These are phyloP conservation scores for Microtus richardsoni DNA, from an alignment of 2,113 vertebrate genomes.

Conservation along the genomic window DNA sequence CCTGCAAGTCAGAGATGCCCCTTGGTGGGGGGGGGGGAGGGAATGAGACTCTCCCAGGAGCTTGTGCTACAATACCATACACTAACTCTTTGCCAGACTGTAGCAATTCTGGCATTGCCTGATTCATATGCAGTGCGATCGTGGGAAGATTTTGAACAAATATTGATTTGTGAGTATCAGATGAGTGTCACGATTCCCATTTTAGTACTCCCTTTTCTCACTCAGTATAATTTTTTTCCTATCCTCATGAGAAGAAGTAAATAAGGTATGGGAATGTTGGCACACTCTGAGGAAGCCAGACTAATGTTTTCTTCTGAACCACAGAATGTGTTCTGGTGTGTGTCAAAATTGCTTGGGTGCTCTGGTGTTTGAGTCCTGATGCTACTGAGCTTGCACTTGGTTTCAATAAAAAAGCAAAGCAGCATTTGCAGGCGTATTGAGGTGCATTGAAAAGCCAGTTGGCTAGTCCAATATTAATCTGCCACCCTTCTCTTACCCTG, in stretches of 20 bases:
- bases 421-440: neutral
- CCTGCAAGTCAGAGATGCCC: slow-evolving; percentile 49
- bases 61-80: slow-evolving; percentile 19
- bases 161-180: slow-evolving; percentile 70
- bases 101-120: slow-evolving; percentile 63
- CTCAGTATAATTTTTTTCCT: slow-evolving; percentile 69
- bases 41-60: slow-evolving; percentile 16
- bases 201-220: slow-evolving; percentile 75
- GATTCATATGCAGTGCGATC: slow-evolving; percentile 64
- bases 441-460: slow-evolving; percentile 43
- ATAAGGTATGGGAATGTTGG: slow-evolving; percentile 81
- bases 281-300: slow-evolving; percentile 73
- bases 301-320: slow-evolving; percentile 81
- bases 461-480: slow-evolving; percentile 46
- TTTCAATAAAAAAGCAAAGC: neutral
- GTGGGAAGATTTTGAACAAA: slow-evolving; percentile 72
- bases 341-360: slow-evolving; percentile 70
- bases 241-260: slow-evolving; percentile 79
- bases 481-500: neutral
- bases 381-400: neutral
- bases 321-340: slow-evolving; percentile 71
- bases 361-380: slow-evolving; percentile 62
- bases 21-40: slow-evolving; percentile 54
- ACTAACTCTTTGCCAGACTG: slow-evolving; percentile 59
- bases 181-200: slow-evolving; percentile 68